Conservation (phyloP, 2,797 vertebrate species). For the Gallinago stenura region DNA sequence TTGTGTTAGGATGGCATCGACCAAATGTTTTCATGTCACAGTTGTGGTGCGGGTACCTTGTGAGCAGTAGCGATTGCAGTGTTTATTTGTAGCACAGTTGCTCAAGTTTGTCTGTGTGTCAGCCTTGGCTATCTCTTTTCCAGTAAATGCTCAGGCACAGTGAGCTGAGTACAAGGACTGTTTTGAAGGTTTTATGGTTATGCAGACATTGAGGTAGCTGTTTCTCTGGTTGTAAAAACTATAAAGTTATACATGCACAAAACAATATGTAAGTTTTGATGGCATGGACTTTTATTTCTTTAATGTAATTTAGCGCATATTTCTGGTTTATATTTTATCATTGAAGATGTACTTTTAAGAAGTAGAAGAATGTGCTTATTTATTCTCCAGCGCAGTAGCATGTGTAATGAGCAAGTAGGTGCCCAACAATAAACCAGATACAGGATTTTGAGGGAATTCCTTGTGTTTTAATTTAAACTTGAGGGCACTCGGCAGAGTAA, state of each 20-base stretch:
- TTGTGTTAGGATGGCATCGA: not conserved
- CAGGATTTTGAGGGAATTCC: not conserved
- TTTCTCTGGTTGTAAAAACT: not conserved
- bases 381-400: not conserved
- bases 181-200: not conserved
- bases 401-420: not conserved
- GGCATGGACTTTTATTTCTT: not conserved
- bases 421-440: not conserved
- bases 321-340: not conserved
- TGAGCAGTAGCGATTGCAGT: not conserved
- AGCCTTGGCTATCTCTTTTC: not conserved
- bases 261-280: not conserved
- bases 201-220: not conserved
- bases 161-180: not conserved
- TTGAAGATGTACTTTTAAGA: not conserved
- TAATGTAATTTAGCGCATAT: not conserved
- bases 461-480: not conserved
- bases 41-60: fast-evolving
- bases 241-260: not conserved
- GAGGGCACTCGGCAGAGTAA: not conserved
- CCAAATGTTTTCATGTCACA: not conserved
- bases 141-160: not conserved
- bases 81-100: not conserved
- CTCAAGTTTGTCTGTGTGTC: not conserved
- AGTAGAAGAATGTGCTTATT: not conserved